Evolutionary conservation across 2,113 vertebrate genomes (phyloP).

Genomic region (Sorex araneus): DNA sequence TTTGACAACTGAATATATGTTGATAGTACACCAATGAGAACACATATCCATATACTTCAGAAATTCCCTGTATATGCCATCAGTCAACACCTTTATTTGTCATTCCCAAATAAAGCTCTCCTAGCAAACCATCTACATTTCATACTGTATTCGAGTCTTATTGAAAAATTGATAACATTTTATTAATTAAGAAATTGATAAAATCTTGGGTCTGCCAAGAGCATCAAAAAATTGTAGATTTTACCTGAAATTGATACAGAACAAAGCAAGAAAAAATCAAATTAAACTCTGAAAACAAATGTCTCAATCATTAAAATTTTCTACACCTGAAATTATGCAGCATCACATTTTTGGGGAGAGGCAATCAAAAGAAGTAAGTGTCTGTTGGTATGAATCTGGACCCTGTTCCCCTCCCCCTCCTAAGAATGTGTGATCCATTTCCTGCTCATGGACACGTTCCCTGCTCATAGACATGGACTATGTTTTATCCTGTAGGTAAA

Average conservation of each 20-base stretch:
- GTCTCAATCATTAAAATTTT: neutral
- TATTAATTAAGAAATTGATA: too few relatives aligned
- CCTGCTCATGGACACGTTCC: neutral
- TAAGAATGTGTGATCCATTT: neutral
- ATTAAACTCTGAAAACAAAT: neutral
- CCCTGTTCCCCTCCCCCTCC: too few relatives aligned
- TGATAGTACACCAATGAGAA: too few relatives aligned
- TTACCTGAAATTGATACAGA: neutral
- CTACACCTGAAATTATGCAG: accelerated
- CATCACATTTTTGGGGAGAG: neutral
- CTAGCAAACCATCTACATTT: accelerated
- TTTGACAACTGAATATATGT: neutral
- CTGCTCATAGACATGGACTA: neutral
- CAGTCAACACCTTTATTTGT: neutral
- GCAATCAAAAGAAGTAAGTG: neutral
- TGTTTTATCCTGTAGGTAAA: neutral
- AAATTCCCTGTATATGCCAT: neutral
- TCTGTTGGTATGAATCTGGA: neutral
- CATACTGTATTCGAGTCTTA: neutral
- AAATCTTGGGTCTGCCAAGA: neutral
- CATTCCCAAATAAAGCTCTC: accelerated
- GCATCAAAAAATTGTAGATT: neutral
- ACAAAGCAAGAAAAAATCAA: neutral
- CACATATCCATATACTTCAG: neutral
- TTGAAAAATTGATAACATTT: neutral